Evolutionary conservation across 2,797 vertebrate species (phyloP), one percentile per base, ranked within the genome.

Genomic region (Chelon auratus): DNA sequence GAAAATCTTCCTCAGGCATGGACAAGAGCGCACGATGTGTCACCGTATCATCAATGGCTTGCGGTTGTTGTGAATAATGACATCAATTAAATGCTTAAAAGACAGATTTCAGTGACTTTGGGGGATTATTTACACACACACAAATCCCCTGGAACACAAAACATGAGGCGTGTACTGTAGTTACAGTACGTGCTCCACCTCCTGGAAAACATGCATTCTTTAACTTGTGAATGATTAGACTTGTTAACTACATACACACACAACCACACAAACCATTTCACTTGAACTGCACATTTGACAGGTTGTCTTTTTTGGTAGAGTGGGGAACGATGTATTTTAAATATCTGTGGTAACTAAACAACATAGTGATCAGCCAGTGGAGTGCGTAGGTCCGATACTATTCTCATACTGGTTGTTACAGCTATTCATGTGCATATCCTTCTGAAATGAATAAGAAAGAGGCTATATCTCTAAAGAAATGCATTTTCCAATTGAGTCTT

Each of bases 141-240:
- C 42, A 54, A 5, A 60, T 69, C 60, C 24, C 20, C 9, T 24
- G 33, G 62, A 56, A 48, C 54, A 2, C 50, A 66, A 52, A 71
- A 61, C 45, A 62, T 26, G 22, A 68, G 43, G 5, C 45, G 3
- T 42, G 60, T 24, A 51, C 45, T 43, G 43, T 53, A 59, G 52
- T n/a, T 58, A 57, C 40, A 72, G 24, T 54, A 5, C 65, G 30
- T 53, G 52, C 68, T 75, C 22, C 74, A 72, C 51, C 33, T 68
- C 54, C 20, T 72, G 60, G 51, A 75, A 73, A 74, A 75, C 20
- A 60, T 45, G 65, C 60, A 30, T 15, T 33, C 26, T 70, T 55
- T 72, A 24, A 72, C 48, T 68, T 66, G 30, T 33, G 17, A 17
- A 36, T 30, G 58, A 53, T 53, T 54, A 54, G 3, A 71, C 37